Percentiles rank a stretch among this genome's conserved stretches.
phyloP scores from a whole-genome alignment of 2,797 vertebrate genomes.

The Yasuhikotakia modesta region DNA sequence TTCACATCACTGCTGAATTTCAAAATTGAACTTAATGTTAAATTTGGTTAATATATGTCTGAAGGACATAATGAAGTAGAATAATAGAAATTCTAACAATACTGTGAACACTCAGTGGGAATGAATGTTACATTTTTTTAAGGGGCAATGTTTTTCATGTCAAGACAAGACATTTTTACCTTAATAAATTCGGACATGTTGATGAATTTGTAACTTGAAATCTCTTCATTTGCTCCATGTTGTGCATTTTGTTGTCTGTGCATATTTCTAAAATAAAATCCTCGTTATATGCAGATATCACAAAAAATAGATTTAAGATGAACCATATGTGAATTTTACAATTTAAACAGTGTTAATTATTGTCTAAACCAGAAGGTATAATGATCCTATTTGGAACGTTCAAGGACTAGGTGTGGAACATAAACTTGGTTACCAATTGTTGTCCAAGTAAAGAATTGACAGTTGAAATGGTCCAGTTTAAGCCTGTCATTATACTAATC shows the following conservation, averaged over 20 bases:
- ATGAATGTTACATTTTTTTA: slow-evolving; percentile 65
- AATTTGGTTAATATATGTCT: slow-evolving; percentile 46
- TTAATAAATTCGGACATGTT: slow-evolving; percentile 74
- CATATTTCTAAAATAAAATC: background rate
- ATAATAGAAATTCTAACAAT: slow-evolving; percentile 62
- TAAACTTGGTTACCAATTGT: background rate
- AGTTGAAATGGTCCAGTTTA: slow-evolving; percentile 25
- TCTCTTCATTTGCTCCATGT: slow-evolving; percentile 1
- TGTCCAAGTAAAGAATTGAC: background rate
- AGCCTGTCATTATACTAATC: slow-evolving; percentile 35
- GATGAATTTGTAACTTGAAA: slow-evolving; percentile 41
- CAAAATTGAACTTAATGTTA: slow-evolving; percentile 53
- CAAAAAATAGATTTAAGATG: background rate
- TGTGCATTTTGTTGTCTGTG: background rate
- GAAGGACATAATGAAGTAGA: slow-evolving; percentile 48
- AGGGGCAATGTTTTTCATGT: slow-evolving; percentile 57
- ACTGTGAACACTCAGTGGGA: slow-evolving; percentile 68
- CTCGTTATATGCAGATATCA: background rate
- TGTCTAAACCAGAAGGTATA: too few relatives aligned
- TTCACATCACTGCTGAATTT: slow-evolving; percentile 60
- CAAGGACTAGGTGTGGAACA: background rate
- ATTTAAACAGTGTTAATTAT: background rate
- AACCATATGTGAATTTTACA: background rate
- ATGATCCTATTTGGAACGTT: background rate
- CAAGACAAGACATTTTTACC: slow-evolving; percentile 76